A percentile compares a stretch with the other conserved stretches of the same genome.
Conservation (phyloP, 2,113 vertebrate genomes). For the Phalacrocorax pelagicus region DNA sequence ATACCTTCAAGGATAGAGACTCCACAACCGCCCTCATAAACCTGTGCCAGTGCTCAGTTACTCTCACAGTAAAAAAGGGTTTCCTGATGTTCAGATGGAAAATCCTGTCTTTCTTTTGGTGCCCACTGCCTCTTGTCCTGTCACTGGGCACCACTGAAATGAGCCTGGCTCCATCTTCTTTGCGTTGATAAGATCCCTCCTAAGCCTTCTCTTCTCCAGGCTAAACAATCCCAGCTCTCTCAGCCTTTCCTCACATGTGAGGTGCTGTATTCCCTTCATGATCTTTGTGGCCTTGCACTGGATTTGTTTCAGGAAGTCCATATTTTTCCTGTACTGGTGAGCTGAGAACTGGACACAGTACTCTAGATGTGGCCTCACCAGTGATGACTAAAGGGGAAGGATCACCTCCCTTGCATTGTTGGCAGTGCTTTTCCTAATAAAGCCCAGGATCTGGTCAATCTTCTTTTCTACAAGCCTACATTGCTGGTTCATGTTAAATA, state of each 20-base stretch:
- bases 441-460: neutral
- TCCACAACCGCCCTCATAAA: neutral
- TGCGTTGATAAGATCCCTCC: neutral
- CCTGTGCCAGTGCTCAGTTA: neutral
- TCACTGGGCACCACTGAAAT: neutral
- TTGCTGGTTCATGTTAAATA: neutral
- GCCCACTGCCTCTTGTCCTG: neutral
- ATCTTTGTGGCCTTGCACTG: neutral
- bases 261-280: neutral
- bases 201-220: neutral
- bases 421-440: neutral
- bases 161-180: neutral
- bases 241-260: neutral
- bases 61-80: neutral
- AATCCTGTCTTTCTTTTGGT: neutral
- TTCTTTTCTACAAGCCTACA: neutral
- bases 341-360: neutral
- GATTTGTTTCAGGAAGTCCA: neutral
- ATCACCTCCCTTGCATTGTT: neutral
- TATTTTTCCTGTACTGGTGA: neutral
- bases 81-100: neutral
- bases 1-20: neutral
- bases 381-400: neutral
- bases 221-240: neutral
- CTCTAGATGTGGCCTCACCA: neutral